Base-by-base conservation (phyloP, 2,113 vertebrate species). In the Copsychus sechellarum region DNA sequence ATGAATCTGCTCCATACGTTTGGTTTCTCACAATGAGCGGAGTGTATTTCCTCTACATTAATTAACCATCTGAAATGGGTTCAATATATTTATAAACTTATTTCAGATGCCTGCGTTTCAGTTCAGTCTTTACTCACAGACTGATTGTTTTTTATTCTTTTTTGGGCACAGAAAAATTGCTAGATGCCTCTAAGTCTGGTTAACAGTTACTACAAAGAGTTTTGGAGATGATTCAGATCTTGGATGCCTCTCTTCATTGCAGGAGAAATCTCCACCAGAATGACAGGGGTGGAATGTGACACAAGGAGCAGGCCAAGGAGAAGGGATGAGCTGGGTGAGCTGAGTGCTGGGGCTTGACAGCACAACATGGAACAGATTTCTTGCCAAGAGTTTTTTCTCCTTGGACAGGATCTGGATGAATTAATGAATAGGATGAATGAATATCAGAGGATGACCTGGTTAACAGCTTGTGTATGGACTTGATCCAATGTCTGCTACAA, bases 21-120 rank as follows among this genome's bases (percentile, higher is more conserved):
- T 65, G 67, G 12, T 28, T 82, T 74, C 58, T 45, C 57, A 24
- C 74, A 76, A 51, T 6, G 29, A 85, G 42, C 29, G 29, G n/a
- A 47, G 53, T 16, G 66, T 42, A 69, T 69, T 90, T 84, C 53
- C 81, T 57, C 20, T 29, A 40, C 42, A 20, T 66, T 74, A 56
- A 45, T 79, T 85, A 42, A 28, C 62, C 33, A 31, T 34, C 43
- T 61, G 50, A 85, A 88, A 70, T 11, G 4, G 34, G 19, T 3
- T 53, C 38, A 70, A 51, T 47, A 3, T 47, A 45, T 73, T 76
- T 85, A 60, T 50, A 65, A 81, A 67, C 28, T 31, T 29, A 7
- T 43, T 91, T 65, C 51, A 90, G 74, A 61, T 51, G 31, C 56
- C 38, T 36, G n/a, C 40, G 36, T 84, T 93, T 57, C 74, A 83